Base-by-base conservation (phyloP, 2,113 vertebrate genomes). In the Ptilorrhoa leucosticta region DNA sequence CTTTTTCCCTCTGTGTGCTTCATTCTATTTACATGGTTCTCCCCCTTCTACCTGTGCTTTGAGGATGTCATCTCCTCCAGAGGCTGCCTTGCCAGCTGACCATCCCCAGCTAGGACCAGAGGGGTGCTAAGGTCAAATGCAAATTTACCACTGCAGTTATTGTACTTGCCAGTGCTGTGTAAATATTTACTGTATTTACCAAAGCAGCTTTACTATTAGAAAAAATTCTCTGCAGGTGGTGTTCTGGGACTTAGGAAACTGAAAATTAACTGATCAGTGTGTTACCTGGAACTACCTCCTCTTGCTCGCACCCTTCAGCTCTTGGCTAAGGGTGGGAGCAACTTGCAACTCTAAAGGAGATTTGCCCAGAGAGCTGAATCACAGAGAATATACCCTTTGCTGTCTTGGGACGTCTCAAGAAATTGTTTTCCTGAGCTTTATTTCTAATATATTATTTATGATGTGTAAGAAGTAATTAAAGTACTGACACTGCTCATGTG, bases 371-470 rank as follows among this genome's bases (percentile, higher is more conserved):
- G 24, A 50, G 16, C 15, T 44, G 35, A 30, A 51, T 35, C 40
- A 8, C 5, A 50, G 42, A 65, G 8, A 70, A 27, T n/a, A 48
- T 14, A 26, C 17, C 8, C 4, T 51, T n/a, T 82, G 56, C 31
- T n/a, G 13, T 45, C 44, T 53, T n/a, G 18, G 0, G 0, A 35
- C 7, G 17, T 31, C 44, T 51, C 57, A 76, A 30, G 11, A n/a
- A 50, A 60, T 39, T 22, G 11, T 24, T 56, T 28, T 72, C 37
- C 40, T 68, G 30, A 11, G 11, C 51, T 75, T 87, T n/a, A n/a
- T 78, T 83, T 65, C 24, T 40, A 37, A 13, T 33, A 2, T 30
- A 30, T 51, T 44, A 53, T 66, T 71, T 83, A 40, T 51, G 45
- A 7, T 6, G 8, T 31, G 28, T n/a, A 68, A 68, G 61, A 92